Evolutionary conservation across 2,888 invertebrate genomes (phyloP), one percentile per base, ranked within the genome.

Genomic region (Cloeon dipterum): DNA sequence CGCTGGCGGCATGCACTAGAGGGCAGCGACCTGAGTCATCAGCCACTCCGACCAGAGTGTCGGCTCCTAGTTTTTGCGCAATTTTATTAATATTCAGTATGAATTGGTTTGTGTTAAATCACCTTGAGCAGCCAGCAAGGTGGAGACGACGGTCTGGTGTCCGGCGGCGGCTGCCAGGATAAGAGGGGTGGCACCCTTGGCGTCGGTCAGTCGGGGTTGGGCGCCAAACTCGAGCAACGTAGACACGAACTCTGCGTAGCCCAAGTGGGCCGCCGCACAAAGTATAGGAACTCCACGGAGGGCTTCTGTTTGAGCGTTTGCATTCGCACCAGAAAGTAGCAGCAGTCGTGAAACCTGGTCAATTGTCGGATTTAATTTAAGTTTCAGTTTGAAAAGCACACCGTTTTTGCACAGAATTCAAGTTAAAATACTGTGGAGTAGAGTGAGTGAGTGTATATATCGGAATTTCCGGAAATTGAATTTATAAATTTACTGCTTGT

Each of bases 141-240:
- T 25, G 13, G 38, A 18, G 14, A 32, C 32, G 17, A 63, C 53
- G 54, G 93, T 89, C 44, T 81, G 74, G 49, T 91, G 88, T 4
- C 93, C 93, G 45, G 74, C 69, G 46, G 78, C 73, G 37, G 89
- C 79, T 0, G 93, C 88, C 43, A 88, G 61, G 37, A 83, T 78
- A 34, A 94, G 58, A 0, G 93, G 79, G 0, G 86, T 81, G 52
- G 79, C 77, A 14, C 91, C 91, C 52, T 79, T 78, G 42, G 78
- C 82, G 46, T 89, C 88, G 0, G 77, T 72, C 44, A 75, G 65
- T 50, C 86, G 81, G 2, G 86, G 70, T 51, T 85, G 76, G 4
- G 89, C 91, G 11, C 86, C 86, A 52, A 91, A 93, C 55, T 93
- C 91, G 25, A 86, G 53, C n/a, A 86, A 58, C 26, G 93, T 61